Evolutionary conservation across 2,888 invertebrate genomes (phyloP), one percentile per base, ranked within the genome.

Genomic region (Busseola fusca): DNA sequence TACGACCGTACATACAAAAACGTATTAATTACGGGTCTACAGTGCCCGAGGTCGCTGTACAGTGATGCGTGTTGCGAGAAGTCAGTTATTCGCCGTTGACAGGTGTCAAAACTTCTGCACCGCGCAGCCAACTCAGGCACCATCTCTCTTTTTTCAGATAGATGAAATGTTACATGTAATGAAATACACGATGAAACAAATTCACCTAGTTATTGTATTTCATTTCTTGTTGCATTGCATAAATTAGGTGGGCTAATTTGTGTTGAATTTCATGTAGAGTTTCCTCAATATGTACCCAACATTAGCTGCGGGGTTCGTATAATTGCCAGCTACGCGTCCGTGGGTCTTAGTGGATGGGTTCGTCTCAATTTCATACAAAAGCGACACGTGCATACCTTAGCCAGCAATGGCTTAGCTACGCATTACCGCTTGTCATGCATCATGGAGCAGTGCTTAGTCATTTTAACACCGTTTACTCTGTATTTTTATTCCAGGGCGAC

Each of bases 401-500:
- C 25, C 37, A 34, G 5, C 5, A 34, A 34, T 6, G 34, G 34
- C 5, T 34, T 34, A 34, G 2, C 7, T 34, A 34, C 34, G 34
- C 34, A 34, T 4, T 34, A 7, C 34, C 34, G 34, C 34, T 5
- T 34, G 34, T 7, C 34, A 7, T 34, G 34, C 7, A 7, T 2
- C 34, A 18, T 59, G n/a, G 16, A n/a, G 16, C 34, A 1, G n/a
- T 9, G 16, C 10, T 37, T 37, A 58, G 2, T 37, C 5, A 18
- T 59, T 25, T 59, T 40, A 25, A 60, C 25, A 40, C 7, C 2
- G 6, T 34, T 65, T 65, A 37, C 9, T 59, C 18, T 10, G 25
- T 45, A 45, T 34, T 63, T 48, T 25, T 45, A 45, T 45, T 45
- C 21, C 74, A 82, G 81, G 81, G 12, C 63, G 62, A 18, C 37